Base-by-base conservation (phyloP, 2,797 vertebrate genomes). In the Cetoscarus ocellatus region DNA sequence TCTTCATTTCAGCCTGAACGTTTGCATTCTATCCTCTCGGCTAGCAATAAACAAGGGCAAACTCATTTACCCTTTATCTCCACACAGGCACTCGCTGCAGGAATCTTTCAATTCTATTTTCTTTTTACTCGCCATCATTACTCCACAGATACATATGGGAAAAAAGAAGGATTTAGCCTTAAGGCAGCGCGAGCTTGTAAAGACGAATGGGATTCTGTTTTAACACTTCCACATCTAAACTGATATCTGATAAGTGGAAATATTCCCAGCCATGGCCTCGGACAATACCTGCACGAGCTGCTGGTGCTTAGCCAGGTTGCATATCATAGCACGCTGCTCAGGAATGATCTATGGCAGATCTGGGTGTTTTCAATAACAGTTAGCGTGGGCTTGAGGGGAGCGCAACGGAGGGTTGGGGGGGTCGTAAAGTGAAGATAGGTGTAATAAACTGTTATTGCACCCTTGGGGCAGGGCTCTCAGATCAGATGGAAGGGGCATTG, bases 391-490 rank as follows among this genome's bases (percentile, higher is more conserved):
- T 93, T 83, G 87, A 88, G 85, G 70, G 78, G 75, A 86, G 79
- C 59, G 2, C 57, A 64, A 70, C 74, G 65, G 74, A 76, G 76
- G 68, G 78, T 60, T 70, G 44, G 50, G 73, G 35, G 78, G 76
- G 84, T 94, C 91, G 92, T 93, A 92, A 93, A 94, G 90, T 71
- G 85, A 84, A 82, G 87, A 88, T 90, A 88, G 90, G 87, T 90
- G 89, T 94, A 94, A 94, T 95, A 95, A 95, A 93, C 91, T 88
- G 87, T 95, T 95, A 95, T 95, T 95, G 88, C 89, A 86, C 92
- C 93, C 92, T 89, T 79, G 88, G 89, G 93, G 87, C 79, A 91
- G 82, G 77, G 82, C 68, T 44, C 83, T 3, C 71, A 91, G 90
- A 94, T 94, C 91, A 91, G 78, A 88, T 68, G 75, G 83, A 68